Evolutionary conservation across 2,888 invertebrate genomes (phyloP), one percentile per base, ranked within the genome.

Genomic region (Lacanobia oleracea): DNA sequence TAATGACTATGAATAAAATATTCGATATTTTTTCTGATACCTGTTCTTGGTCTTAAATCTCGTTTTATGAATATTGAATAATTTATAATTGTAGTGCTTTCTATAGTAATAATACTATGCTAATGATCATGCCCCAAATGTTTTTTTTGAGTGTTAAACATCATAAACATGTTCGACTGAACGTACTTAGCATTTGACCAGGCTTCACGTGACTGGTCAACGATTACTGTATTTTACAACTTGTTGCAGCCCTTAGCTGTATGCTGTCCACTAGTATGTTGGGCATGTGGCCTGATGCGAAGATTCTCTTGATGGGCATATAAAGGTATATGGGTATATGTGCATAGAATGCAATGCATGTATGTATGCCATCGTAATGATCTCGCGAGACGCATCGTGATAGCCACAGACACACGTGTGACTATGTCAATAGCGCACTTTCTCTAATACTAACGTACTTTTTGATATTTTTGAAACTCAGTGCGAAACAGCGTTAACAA

Each of bases 401-500:
- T 81, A 77, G 80, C 82, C 75, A 74, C 86, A 72, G 56, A 43
- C 53, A 88, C 88, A 88, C 88, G 87, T 90, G 88, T 87, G 84
- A 83, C 87, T 87, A 90, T 90, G 89, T 86, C 90, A 90, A 88
- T 87, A 88, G 85, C 87, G 84, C 82, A 92, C 93, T 93, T 93
- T 92, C 93, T 91, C 92, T 83, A 75, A 77, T 83, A 82, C 68
- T 75, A 79, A 78, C 69, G 75, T 81, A 79, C 76, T 77, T 86
- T 87, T 84, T 85, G 77, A 86, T 85, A 66, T 75, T 81, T 86
- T 81, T 78, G 69, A 77, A 77, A 75, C 75, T 69, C 45, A 43
- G 67, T 72, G 65, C 69, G 71, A 77, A 43, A 63, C 62, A 51
- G 60, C 65, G 10, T 61, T 68, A 61, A 72, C 51, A 67, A 54